These are phyloP conservation scores for Yponomeuta malinellus DNA, from an alignment of 2,888 invertebrate species.

Conservation along the genomic window DNA sequence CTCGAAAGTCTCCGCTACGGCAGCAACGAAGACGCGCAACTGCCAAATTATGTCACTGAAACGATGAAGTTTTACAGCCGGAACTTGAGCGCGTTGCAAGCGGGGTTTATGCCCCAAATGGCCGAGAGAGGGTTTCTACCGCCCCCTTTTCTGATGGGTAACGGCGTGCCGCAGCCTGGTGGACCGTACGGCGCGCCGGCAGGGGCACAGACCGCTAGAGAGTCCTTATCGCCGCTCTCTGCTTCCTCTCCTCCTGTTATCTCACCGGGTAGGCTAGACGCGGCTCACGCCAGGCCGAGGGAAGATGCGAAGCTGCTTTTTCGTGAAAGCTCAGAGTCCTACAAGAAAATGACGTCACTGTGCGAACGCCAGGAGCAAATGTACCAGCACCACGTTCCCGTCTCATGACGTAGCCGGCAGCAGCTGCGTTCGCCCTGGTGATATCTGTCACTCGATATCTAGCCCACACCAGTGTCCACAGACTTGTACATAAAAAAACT, in stretches of 20 bases:
- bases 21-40: constrained; percentile 57
- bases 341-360: constrained; percentile 71
- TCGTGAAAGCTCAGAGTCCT: constrained; percentile 70
- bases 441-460: constrained; percentile 41
- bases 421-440: constrained; percentile 60
- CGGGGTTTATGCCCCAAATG: constrained; percentile 62
- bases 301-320: constrained; percentile 71
- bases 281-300: constrained; percentile 58
- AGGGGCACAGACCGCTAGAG: constrained; percentile 57
- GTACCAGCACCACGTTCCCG: constrained; percentile 73
- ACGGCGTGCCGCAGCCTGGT: constrained; percentile 50
- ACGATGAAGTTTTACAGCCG: constrained; percentile 72
- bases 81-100: constrained; percentile 59
- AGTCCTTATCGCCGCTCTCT: constrained; percentile 66
- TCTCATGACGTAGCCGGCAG: constrained; percentile 67
- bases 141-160: constrained; percentile 61
- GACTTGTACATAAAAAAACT: constrained; percentile 54
- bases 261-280: constrained; percentile 63
- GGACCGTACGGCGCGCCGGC: constrained; percentile 60
- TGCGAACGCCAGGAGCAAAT: constrained; percentile 72
- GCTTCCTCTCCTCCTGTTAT: constrained; percentile 69
- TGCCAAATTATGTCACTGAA: constrained; percentile 65
- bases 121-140: constrained; percentile 63
- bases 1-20: constrained; percentile 79
- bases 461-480: constrained; percentile 43